Conservation (phyloP, 2,888 invertebrate genomes). For the Aquatica leii region DNA sequence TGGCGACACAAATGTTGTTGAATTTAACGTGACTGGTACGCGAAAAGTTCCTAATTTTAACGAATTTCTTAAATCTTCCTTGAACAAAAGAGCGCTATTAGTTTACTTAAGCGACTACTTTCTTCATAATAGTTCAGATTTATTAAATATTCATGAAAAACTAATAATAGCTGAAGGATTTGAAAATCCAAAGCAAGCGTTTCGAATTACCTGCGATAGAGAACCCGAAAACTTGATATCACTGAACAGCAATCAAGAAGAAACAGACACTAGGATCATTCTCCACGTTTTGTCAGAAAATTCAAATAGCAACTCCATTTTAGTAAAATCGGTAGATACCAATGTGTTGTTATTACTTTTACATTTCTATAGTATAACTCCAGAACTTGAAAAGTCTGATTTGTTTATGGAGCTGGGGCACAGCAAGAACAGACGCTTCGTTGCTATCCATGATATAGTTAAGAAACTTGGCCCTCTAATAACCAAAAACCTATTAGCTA, state of each 20-base stretch:
- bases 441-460: not conserved
- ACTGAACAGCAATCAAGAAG: not conserved
- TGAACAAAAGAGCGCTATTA: not conserved
- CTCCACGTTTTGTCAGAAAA: not conserved
- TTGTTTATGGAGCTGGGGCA: not conserved
- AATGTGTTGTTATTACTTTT: not conserved
- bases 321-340: slow-evolving; percentile 1
- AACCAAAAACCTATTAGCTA: not conserved
- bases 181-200: not conserved
- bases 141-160: not conserved
- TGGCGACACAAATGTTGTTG: not conserved
- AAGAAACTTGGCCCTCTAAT: not conserved
- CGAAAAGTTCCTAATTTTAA: not conserved
- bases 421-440: not conserved
- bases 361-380: not conserved
- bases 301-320: not conserved
- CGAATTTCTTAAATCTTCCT: not conserved
- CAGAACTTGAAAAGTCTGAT: not conserved
- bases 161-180: not conserved
- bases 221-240: not conserved
- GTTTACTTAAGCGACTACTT: not conserved
- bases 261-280: not conserved
- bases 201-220: not conserved
- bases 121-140: not conserved
- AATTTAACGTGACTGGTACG: not conserved